A percentile compares a stretch with the other conserved stretches of the same genome.
Conservation (phyloP, 2,888 invertebrate species). For the Plutella xylostella region DNA sequence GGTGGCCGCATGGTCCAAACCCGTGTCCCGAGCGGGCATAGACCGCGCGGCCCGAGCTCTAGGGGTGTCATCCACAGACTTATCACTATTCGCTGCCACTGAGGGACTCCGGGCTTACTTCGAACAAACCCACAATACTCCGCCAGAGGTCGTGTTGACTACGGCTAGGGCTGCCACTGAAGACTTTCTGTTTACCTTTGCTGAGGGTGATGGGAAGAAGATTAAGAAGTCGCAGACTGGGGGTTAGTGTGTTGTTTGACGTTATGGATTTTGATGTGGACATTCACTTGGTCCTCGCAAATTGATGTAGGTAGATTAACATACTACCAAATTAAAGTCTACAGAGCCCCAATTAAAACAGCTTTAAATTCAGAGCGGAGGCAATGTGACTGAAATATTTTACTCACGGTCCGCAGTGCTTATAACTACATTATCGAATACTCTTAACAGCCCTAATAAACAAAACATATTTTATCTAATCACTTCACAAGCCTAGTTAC, state of each 20-base stretch:
- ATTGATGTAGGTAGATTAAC: no score
- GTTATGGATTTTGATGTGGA: no score
- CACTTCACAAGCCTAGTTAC: constrained; percentile 21
- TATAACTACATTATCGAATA: no score
- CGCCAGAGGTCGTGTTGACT: constrained; percentile 72
- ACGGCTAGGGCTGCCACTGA: constrained; percentile 73
- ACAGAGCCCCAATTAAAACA: no score
- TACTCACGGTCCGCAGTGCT: no score
- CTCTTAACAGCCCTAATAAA: no score
- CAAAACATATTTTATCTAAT: no score
- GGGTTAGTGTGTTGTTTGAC: constrained; percentile 32
- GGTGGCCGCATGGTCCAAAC: constrained; percentile 78
- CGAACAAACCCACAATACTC: constrained; percentile 51
- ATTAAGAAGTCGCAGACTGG: constrained; percentile 69
- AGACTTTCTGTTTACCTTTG: constrained; percentile 63
- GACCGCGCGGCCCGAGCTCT: constrained; percentile 69
- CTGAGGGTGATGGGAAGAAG: constrained; percentile 51
- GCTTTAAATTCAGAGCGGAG: no score
- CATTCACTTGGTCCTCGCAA: no score
- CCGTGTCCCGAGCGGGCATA: constrained; percentile 68
- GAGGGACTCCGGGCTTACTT: constrained; percentile 75
- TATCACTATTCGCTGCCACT: constrained; percentile 72
- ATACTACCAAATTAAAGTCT: no score
- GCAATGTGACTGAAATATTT: no score
- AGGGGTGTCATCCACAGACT: constrained; percentile 73